These are phyloP conservation scores for Meloidogyne hapla DNA, from an alignment of 1,140 invertebrate genomes.

Conservation along the genomic window DNA sequence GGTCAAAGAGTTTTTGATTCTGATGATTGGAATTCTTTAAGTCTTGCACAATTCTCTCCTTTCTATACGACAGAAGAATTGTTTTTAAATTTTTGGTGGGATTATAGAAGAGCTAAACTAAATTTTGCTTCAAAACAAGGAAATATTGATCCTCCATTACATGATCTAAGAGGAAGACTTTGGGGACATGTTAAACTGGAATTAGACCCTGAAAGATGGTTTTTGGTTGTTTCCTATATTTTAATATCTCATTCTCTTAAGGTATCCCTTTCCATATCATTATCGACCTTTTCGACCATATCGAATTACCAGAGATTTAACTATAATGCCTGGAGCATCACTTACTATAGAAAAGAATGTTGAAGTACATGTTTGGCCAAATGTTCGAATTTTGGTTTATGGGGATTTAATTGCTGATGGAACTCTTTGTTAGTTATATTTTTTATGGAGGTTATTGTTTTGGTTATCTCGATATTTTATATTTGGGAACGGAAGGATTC, in stretches of 20 bases:
- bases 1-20: slow-evolving; percentile 90
- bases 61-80: slow-evolving; percentile 70
- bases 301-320: slow-evolving; percentile 74
- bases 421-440: slow-evolving; percentile 67
- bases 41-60: slow-evolving; percentile 82
- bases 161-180: slow-evolving; percentile 78
- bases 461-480: background rate
- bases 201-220: slow-evolving; percentile 55
- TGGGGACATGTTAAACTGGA: slow-evolving; percentile 74
- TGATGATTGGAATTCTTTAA: slow-evolving; percentile 98
- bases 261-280: slow-evolving; percentile 46
- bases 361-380: slow-evolving; percentile 87
- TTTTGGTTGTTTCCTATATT: background rate
- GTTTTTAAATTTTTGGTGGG: slow-evolving; percentile 72
- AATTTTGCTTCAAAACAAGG: slow-evolving; percentile 55
- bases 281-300: slow-evolving; percentile 62
- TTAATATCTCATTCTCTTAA: background rate
- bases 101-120: slow-evolving; percentile 66
- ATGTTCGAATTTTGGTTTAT: slow-evolving; percentile 91
- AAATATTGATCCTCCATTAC: slow-evolving; percentile 48
- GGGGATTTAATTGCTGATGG: slow-evolving; percentile 85
- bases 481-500: background rate
- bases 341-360: slow-evolving; percentile 85
- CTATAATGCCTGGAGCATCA: slow-evolving; percentile 85
- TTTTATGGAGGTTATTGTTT: too few relatives aligned